Evolutionary conservation across 2,888 invertebrate genomes (phyloP), one percentile per base, ranked within the genome.

Genomic region (Rutpela maculata): DNA sequence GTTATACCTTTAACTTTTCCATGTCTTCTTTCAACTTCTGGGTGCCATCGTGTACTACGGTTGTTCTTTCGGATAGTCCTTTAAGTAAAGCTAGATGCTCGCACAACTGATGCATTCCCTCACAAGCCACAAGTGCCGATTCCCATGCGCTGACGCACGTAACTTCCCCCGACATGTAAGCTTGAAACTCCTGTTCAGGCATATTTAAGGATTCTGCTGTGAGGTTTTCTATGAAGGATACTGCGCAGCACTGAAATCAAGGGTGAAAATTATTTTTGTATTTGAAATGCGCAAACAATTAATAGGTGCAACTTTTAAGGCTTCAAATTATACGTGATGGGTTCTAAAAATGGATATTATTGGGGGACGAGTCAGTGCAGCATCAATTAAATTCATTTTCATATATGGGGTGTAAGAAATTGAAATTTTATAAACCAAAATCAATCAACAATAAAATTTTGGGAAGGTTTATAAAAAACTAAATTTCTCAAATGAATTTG

Each of bases 191-290:
- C 82, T 96, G 95, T 86, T 94, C 93, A 17, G 96, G 94, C 94
- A 99, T 96, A 87, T 94, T 97, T 74, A 99, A 91, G 0, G 98
- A 98, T 87, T 98, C 97, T 0, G 97, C 97, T 6, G 96, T 98
- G 85, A 99, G 90, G 88, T 98, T 97, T 91, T 99, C 99, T 81
- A 99, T 98, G 90, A 99, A 99, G 11, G 97, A 96, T 50, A 99
- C 97, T 3, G 99, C 99, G 90, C 99, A 99, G 86, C 99, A 99
- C 96, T 98, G 89, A 10, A 91, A 84, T 15, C 2, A 18, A 65
- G 18, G 15, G 12, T 1, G 38, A 12, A 11, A 19, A 11, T 72
- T 56, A 43, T 43, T 60, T 66, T 18, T 66, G 11, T 50, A 15
- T 22, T 38, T 15, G 4, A 6, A 66, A 43, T 18, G 12, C 9